Base-by-base conservation (phyloP, 2,888 invertebrate species). In the Drosophila robusta region DNA sequence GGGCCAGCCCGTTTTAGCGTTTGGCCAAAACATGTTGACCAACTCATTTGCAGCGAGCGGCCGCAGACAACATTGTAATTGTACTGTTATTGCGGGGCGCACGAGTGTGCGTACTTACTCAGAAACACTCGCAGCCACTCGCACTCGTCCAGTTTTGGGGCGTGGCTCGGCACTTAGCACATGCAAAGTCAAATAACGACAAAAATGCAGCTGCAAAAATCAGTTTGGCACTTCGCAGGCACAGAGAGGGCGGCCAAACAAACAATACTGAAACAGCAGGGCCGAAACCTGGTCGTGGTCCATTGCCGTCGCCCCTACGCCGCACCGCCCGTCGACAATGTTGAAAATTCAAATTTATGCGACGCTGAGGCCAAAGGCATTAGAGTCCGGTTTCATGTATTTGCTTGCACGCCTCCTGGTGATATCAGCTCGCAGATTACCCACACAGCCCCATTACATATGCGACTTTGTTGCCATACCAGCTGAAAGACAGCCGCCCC, bases 271-370 rank as follows among this genome's bases (percentile, higher is more conserved):
- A 75, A 75, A 64, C 42, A 49, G 32, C 18, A 22, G 38, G n/a
- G 26, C 11, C 34, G n/a, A 38, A 56, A 22, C 26, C 32, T 44
- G 14, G 34, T 12, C 3, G 24, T 26, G 34, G 26, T 26, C 66
- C 66, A 77, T 58, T 61, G 76, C 63, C 49, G 8, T 18, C 18
- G 18, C 18, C 18, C 18, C 18, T 1, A 1, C 18, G 1, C 18
- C 18, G 18, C 18, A 18, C 14, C 57, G 36, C 14, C 67, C 56
- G 45, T 24, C 32, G 62, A 41, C 60, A 65, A 62, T 80, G 85
- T 68, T 75, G 78, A 69, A 87, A 80, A 83, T 87, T 75, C 75
- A 84, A 84, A 83, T 83, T 83, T 83, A 83, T 83, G 76, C 87
- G 64, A 65, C 63, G 66, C 56, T 54, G 44, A 68, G 66, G 68